Percentiles rank a stretch among this genome's conserved stretches.
These are phyloP conservation scores for Diadema setosum DNA, from an alignment of 35 echinoderm and acorn worm genomes.

Conservation along the genomic window DNA sequence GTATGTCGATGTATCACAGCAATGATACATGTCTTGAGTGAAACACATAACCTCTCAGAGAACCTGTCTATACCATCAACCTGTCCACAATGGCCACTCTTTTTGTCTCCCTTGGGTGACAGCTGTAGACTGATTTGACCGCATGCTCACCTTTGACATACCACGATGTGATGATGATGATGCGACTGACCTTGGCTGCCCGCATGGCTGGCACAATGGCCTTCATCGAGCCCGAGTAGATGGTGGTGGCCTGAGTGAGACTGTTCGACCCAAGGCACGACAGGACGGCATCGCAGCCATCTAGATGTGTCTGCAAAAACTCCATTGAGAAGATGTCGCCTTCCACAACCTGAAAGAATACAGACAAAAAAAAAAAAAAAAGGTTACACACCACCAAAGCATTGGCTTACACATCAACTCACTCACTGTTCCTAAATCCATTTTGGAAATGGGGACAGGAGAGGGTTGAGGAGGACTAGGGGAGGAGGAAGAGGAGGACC, in stretches of 20 bases:
- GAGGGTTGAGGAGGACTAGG: not conserved
- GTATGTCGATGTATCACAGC: too few relatives aligned
- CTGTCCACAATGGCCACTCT: too few relatives aligned
- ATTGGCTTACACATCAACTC: not conserved
- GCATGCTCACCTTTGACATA: conserved; percentile 14
- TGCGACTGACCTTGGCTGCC: conserved; percentile 11
- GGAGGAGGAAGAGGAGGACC: not conserved
- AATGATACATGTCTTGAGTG: too few relatives aligned
- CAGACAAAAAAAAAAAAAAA: not conserved
- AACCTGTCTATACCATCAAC: too few relatives aligned
- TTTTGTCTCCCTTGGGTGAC: too few relatives aligned
- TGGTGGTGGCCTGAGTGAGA: conserved; percentile 13
- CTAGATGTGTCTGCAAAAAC: conserved; percentile 44
- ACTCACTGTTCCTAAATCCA: not conserved
- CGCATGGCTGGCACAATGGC: conserved; percentile 58
- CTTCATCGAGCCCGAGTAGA: conserved; percentile 66
- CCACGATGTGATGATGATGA: conserved; percentile 73
- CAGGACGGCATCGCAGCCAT: conserved; percentile 67
- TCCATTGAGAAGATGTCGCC: conserved; percentile 46
- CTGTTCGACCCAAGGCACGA: conserved; percentile 53
- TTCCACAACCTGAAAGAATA: conserved; percentile 38
- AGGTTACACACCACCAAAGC: not conserved
- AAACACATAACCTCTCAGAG: too few relatives aligned
- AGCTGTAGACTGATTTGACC: too few relatives aligned
- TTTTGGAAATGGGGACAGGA: not conserved